Evolutionary conservation across 1,140 invertebrate species (phyloP).

Genomic region (Parapsyche elsis): DNA sequence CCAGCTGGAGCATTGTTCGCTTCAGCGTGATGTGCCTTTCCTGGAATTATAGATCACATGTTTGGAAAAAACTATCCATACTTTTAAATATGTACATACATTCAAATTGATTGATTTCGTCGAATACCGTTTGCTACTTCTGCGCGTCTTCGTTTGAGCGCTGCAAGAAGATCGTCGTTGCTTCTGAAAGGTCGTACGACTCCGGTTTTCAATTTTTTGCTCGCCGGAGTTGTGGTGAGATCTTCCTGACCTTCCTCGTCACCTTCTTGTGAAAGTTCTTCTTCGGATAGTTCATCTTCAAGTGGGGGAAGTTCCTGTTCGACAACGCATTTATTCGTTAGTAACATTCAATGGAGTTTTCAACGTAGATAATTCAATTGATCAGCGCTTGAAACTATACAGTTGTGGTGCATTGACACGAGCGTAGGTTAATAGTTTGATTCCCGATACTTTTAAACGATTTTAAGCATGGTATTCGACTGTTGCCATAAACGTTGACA

Average conservation of each 20-base stretch:
- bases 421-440: too few relatives aligned
- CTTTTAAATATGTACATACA: too few relatives aligned
- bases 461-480: too few relatives aligned
- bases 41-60: not conserved
- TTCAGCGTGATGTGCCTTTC: slow-evolving; percentile 40
- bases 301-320: slow-evolving; percentile 24
- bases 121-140: slow-evolving; percentile 64
- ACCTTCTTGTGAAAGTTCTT: slow-evolving; percentile 64
- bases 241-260: slow-evolving; percentile 63
- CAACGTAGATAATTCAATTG: too few relatives aligned
- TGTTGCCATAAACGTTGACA: too few relatives aligned
- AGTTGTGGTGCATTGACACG: too few relatives aligned
- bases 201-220: slow-evolving; percentile 72
- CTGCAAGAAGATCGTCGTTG: slow-evolving; percentile 77
- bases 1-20: slow-evolving; percentile 13
- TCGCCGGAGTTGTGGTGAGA: slow-evolving; percentile 72
- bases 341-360: not conserved
- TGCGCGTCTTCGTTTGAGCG: slow-evolving; percentile 72
- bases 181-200: slow-evolving; percentile 76
- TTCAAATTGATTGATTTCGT: not conserved
- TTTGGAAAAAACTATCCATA: not conserved
- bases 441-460: too few relatives aligned
- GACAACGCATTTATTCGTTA: not conserved
- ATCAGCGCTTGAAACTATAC: too few relatives aligned
- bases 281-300: slow-evolving; percentile 50